Evolutionary conservation across 2,888 invertebrate species (phyloP).

Genomic region (Cerceris ruficornis): DNA sequence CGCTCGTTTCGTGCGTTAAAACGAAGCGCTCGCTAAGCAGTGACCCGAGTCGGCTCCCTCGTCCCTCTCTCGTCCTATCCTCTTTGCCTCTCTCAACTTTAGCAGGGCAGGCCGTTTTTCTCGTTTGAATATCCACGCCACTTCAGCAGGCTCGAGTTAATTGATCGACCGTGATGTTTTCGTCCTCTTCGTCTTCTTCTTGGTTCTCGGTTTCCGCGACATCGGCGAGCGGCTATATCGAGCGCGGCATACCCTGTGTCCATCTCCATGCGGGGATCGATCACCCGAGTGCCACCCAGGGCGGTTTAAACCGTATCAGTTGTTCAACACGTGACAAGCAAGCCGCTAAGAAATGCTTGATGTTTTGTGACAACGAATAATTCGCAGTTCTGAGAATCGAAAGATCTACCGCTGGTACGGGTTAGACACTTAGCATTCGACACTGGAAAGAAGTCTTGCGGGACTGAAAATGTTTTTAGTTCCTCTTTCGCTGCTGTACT

Average conservation of each 20-base stretch:
- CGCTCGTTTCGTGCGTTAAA: conserved; percentile 33
- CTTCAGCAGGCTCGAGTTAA: conserved; percentile 48
- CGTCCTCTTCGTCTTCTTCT: conserved; percentile 32
- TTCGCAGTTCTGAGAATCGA: no score
- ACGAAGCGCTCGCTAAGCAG: conserved; percentile 29
- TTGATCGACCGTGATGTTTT: conserved; percentile 58
- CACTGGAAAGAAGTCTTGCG: no score
- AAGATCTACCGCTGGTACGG: no score
- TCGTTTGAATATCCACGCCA: conserved; percentile 34
- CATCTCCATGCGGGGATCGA: conserved; percentile 48
- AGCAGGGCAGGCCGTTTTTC: conserved; percentile 24
- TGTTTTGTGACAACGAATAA: not conserved
- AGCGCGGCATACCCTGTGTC: conserved; percentile 1
- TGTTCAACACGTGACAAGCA: conserved; percentile 51
- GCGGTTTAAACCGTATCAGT: conserved; percentile 28
- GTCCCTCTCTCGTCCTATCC: not conserved
- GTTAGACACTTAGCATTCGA: no score
- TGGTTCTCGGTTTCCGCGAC: not conserved
- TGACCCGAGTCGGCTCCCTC: conserved; percentile 12
- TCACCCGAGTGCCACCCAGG: conserved; percentile 29
- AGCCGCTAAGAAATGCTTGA: not conserved
- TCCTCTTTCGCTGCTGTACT: no score
- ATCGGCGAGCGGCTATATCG: no score
- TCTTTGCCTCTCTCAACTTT: no score
- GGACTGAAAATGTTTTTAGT: no score